Evolutionary conservation across 2,113 vertebrate species (phyloP).

Genomic region (Acrocephalus kingi): DNA sequence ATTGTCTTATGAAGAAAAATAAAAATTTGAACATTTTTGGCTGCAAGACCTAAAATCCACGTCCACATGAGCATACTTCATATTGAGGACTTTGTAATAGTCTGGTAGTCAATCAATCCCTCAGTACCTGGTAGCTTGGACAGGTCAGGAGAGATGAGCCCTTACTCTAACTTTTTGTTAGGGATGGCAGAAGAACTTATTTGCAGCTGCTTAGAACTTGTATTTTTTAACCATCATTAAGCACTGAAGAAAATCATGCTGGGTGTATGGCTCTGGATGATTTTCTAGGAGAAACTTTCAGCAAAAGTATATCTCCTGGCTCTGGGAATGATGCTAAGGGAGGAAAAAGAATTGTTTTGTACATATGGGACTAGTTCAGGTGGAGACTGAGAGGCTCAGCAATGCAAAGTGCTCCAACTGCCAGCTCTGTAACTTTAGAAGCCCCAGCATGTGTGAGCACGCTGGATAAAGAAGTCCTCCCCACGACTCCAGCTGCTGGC

Average conservation of each 20-base stretch:
- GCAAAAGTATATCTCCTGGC: not conserved
- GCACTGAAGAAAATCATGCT: not conserved
- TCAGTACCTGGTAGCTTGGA: not conserved
- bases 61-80: not conserved
- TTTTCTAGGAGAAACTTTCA: conserved; percentile 10
- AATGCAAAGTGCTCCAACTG: not conserved
- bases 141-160: not conserved
- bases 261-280: not conserved
- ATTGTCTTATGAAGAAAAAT: not conserved
- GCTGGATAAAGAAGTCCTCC: conserved; percentile 23
- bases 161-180: not conserved
- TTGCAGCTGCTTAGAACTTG: not conserved
- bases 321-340: not conserved
- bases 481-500: not conserved
- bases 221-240: not conserved
- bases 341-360: not conserved
- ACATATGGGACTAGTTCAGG: not conserved
- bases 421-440: not conserved
- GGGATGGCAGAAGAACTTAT: not conserved
- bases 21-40: not conserved
- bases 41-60: not conserved
- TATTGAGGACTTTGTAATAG: not conserved
- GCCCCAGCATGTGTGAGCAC: not conserved
- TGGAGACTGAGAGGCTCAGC: not conserved
- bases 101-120: not conserved